Conservation (phyloP, 1,140 invertebrate genomes). For the Bilobella aurantiaca region DNA sequence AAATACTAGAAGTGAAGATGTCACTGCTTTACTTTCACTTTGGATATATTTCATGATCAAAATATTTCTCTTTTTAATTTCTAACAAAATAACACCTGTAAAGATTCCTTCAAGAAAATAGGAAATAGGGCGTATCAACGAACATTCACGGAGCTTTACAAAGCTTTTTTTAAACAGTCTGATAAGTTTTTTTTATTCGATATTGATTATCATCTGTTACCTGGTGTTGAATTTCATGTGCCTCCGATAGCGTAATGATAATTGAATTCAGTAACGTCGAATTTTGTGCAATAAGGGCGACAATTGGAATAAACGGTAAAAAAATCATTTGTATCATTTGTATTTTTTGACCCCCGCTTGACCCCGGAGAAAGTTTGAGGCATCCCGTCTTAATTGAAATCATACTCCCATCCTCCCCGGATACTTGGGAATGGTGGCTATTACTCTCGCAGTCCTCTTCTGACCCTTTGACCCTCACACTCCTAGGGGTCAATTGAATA, state of each 20-base stretch:
- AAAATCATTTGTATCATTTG: constrained; percentile 37
- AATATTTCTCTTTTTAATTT: no score
- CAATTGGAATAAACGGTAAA: constrained; percentile 41
- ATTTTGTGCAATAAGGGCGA: constrained; percentile 41
- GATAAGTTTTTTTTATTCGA: no score
- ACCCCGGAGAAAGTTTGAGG: neutral
- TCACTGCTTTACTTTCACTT: no score
- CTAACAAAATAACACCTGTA: no score
- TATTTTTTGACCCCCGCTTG: neutral
- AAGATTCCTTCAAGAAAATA: no score
- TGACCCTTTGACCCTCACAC: neutral
- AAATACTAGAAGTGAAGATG: no score
- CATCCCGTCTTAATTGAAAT: neutral
- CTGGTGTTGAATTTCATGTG: constrained; percentile 37
- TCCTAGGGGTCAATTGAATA: neutral
- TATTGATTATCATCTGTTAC: constrained; percentile 29
- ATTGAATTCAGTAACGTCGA: constrained; percentile 38
- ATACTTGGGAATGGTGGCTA: neutral
- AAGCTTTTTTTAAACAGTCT: neutral
- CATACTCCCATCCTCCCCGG: neutral
- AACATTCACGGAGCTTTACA: neutral
- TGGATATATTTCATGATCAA: no score
- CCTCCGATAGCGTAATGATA: constrained; percentile 31
- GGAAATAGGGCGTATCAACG: no score
- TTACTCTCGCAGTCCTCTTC: neutral